Conservation (phyloP, 2,113 vertebrate genomes). For the Gila orcuttii region DNA sequence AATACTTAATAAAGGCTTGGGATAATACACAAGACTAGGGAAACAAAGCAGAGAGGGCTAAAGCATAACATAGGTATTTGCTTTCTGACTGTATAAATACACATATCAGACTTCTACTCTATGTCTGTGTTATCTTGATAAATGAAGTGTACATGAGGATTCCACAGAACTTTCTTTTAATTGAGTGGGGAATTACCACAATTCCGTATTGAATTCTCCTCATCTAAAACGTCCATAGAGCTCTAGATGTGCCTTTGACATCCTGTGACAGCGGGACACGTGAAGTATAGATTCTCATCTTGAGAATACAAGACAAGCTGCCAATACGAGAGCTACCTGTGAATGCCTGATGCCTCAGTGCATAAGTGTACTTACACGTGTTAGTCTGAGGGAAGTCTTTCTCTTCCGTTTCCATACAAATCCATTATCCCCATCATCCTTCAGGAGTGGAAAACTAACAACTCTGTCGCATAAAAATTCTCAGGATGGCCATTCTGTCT, state of each 20-base stretch:
- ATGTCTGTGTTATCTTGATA: constrained; percentile 16
- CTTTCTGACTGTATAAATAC: not conserved
- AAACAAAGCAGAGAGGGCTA: constrained; percentile 11
- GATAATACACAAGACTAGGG: constrained; percentile 14
- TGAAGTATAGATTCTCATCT: constrained; percentile 59
- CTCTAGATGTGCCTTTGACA: not conserved
- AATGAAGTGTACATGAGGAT: constrained; percentile 30
- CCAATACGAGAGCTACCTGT: constrained; percentile 53
- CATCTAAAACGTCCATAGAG: not conserved
- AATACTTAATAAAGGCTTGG: constrained; percentile 50
- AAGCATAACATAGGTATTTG: not conserved
- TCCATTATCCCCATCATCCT: constrained; percentile 32
- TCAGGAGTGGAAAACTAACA: constrained; percentile 7
- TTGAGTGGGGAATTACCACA: constrained; percentile 22
- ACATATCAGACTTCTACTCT: not conserved
- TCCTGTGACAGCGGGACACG: constrained; percentile 8
- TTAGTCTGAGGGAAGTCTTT: not conserved
- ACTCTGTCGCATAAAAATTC: constrained; percentile 9
- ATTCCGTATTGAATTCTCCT: not conserved
- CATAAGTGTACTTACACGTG: constrained; percentile 3
- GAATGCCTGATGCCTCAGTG: constrained; percentile 24
- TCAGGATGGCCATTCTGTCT: constrained; percentile 37
- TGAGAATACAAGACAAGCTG: constrained; percentile 63
- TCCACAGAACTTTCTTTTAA: constrained; percentile 14
- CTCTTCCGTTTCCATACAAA: not conserved